Conservation (phyloP, 2,888 invertebrate species). For the Pammene aurita region DNA sequence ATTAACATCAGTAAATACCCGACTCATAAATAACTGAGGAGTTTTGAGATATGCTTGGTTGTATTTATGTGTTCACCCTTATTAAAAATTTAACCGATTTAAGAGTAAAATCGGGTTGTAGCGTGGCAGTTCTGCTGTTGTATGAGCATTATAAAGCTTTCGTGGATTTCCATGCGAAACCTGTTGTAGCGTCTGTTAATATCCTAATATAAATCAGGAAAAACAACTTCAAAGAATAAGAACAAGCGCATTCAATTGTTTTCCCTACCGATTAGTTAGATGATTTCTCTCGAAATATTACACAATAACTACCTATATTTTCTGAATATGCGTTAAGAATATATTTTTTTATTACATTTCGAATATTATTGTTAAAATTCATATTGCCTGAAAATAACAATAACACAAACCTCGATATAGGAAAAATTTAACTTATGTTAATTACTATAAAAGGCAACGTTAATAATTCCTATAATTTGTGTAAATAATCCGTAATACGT, state of each 20-base stretch:
- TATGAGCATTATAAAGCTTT: too few species aligned
- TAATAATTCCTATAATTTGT: conserved; percentile 27
- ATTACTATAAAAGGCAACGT: background rate
- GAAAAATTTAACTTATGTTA: conserved; percentile 2
- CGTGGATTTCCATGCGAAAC: background rate
- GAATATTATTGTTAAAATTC: background rate
- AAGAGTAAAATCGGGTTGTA: conserved; percentile 4
- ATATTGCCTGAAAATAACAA: background rate
- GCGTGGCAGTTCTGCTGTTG: too few species aligned
- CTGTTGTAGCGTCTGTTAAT: background rate
- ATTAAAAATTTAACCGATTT: conserved; percentile 13
- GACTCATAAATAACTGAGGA: conserved; percentile 32
- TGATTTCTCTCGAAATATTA: too few species aligned
- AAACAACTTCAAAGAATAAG: too few species aligned
- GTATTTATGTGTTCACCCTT: conserved; percentile 24
- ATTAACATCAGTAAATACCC: conserved; percentile 38
- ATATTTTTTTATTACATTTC: too few species aligned
- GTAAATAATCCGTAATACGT: conserved; percentile 34
- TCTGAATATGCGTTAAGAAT: too few species aligned
- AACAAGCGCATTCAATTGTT: too few species aligned
- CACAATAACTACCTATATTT: too few species aligned
- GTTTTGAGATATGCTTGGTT: conserved; percentile 23
- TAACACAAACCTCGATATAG: conserved; percentile 19
- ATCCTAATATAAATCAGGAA: too few species aligned
- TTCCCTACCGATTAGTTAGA: too few species aligned